Percentiles rank a stretch among this genome's conserved stretches.
Evolutionary conservation across 23 tunicate genomes (phyloP).

Genomic region (Ciona savignyi): DNA sequence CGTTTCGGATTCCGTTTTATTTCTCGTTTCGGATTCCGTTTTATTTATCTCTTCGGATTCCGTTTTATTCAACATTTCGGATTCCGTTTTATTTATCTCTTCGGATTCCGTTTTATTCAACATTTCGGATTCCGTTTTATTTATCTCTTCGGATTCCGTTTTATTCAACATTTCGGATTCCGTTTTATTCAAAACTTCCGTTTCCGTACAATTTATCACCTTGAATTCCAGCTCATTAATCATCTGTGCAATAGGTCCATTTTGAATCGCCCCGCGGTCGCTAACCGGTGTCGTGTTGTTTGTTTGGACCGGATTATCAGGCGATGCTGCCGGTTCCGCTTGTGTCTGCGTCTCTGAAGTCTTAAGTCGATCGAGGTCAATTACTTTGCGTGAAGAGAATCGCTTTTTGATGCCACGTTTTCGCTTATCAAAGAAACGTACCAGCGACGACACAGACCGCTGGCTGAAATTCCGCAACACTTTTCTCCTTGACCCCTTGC

Average conservation of each 20-base stretch:
- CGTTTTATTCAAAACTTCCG: too few species aligned
- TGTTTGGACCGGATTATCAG: background rate
- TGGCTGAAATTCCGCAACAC: background rate
- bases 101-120: too few species aligned
- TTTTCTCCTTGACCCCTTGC: background rate
- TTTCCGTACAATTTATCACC: too few species aligned
- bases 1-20: background rate
- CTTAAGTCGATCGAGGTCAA: constrained; percentile 1
- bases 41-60: background rate
- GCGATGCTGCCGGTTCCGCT: background rate
- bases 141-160: too few species aligned
- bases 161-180: too few species aligned
- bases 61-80: background rate
- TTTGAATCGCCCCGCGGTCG: background rate
- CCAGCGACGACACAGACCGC: background rate
- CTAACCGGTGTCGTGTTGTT: too few species aligned
- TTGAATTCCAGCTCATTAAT: too few species aligned
- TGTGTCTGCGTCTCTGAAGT: background rate
- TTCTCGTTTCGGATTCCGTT: background rate
- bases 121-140: too few species aligned
- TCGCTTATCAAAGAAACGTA: constrained; percentile 3
- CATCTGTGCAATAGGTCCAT: background rate
- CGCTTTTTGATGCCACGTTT: constrained; percentile 3
- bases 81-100: background rate
- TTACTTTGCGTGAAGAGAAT: constrained; percentile 1